A percentile compares a stretch with the other conserved stretches of the same genome.
Conservation (phyloP, 2,113 vertebrate species). For the Oreotrochilus melanogaster region DNA sequence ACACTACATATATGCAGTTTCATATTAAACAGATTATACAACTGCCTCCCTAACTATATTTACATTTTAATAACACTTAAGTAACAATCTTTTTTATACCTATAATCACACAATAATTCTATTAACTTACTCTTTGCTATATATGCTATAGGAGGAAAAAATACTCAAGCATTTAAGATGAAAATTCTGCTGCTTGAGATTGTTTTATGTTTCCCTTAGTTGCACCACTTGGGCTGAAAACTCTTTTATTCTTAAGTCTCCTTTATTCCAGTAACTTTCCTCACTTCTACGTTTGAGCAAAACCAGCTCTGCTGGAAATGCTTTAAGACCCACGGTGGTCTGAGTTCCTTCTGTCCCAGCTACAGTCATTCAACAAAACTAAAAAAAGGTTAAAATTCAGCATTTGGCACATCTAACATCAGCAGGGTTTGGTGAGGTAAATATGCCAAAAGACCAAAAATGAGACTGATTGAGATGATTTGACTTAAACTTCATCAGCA, state of each 20-base stretch:
- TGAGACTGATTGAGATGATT: fast-evolving
- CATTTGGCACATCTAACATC: neutral
- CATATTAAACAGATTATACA: neutral
- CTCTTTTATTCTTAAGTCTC: neutral
- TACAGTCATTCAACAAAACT: neutral
- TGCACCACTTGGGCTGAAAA: neutral
- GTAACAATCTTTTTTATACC: neutral
- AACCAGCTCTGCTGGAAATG: neutral
- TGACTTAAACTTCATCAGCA: neutral
- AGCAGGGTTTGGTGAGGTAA: neutral
- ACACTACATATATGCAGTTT: neutral
- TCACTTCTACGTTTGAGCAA: neutral
- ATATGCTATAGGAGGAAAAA: neutral
- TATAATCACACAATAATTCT: neutral
- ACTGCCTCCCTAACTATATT: neutral
- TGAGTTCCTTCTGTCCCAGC: neutral
- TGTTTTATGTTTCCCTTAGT: neutral
- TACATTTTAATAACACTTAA: neutral
- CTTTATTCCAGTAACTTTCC: neutral
- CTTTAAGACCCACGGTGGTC: neutral
- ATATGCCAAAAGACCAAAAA: neutral
- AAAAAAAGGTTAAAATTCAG: neutral
- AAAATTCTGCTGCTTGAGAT: neutral
- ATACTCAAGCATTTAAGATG: neutral
- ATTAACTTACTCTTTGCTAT: neutral